Base-by-base conservation (phyloP, 2,888 invertebrate species). In the Isotomurus palustris region DNA sequence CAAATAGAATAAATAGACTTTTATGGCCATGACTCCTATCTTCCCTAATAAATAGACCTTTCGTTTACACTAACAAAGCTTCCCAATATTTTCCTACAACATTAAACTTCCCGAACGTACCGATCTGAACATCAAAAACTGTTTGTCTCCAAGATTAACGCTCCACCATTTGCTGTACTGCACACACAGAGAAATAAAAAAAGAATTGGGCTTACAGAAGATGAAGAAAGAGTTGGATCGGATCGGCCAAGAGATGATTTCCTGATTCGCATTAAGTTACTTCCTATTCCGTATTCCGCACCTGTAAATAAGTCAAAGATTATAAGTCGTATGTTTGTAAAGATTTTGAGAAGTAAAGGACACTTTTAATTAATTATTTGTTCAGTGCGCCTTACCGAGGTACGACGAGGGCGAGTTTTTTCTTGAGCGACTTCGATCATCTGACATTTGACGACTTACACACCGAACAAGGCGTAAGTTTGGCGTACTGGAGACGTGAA, bases 171-270 rank as follows among this genome's bases (percentile, higher is more conserved):
- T n/a, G n/a, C n/a, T n/a, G n/a, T n/a, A n/a, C n/a, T n/a, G n/a
- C n/a, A n/a, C n/a, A n/a, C n/a, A n/a, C n/a, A n/a, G n/a, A n/a
- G n/a, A n/a, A n/a, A n/a, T n/a, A n/a, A n/a, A n/a, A n/a, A n/a
- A n/a, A n/a, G n/a, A n/a, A n/a, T n/a, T n/a, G n/a, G n/a, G 58
- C 67, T 67, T 57, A 67, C 78, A 73, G 75, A 71, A 57, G 75
- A 75, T 53, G 77, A 76, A n/a, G 92, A 91, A 65, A 95, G 81
- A 52, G 92, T 91, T 47, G 95, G 95, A 61, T 94, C 94, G 2
- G 94, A 95, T 76, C 94, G 93, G 51, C 95, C 94, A 72, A 95
- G 82, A 51, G 87, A 83, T 6, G 91, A 90, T 73, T 86, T 86
- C 69, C 90, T 85, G 84, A 94, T 88, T 63, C 91, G 86, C 74